Percentiles rank a stretch among this genome's conserved stretches.
These are phyloP conservation scores for Pantherophis alleghaniensis DNA, from an alignment of 2,797 vertebrate genomes.

Conservation along the genomic window DNA sequence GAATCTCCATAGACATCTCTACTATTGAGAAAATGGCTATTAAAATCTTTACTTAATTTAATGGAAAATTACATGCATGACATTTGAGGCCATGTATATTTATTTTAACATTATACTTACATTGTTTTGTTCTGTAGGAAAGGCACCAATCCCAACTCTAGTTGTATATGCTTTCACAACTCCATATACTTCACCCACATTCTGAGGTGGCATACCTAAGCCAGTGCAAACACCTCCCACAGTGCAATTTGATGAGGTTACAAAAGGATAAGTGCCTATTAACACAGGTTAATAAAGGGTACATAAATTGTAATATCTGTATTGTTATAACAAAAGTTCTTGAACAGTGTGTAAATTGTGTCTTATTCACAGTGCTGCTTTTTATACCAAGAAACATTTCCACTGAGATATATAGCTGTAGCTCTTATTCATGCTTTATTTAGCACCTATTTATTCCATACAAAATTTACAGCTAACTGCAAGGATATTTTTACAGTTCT, in stretches of 20 bases:
- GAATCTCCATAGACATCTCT: neutral
- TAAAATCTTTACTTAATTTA: neutral
- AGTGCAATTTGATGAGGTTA: slow-evolving; percentile 98
- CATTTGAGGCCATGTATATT: neutral
- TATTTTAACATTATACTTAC: slow-evolving; percentile 72
- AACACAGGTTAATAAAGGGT: neutral
- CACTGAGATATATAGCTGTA: neutral
- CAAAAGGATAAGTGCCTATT: slow-evolving; percentile 94
- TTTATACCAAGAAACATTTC: neutral
- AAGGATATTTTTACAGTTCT: neutral
- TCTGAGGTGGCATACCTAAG: slow-evolving; percentile 93
- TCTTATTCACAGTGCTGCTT: neutral
- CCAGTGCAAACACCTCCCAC: slow-evolving; percentile 97
- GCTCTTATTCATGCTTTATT: neutral
- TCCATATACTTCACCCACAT: slow-evolving; percentile 91
- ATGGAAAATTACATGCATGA: neutral
- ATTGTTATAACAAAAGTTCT: neutral
- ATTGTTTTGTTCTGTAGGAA: slow-evolving; percentile 93
- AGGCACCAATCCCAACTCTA: slow-evolving; percentile 94
- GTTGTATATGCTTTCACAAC: slow-evolving; percentile 97
- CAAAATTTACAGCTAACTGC: neutral
- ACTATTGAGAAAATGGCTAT: neutral
- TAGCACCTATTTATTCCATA: neutral
- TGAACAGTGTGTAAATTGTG: neutral
- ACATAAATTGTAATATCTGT: too few relatives aligned